Evolutionary conservation across 2,888 invertebrate species (phyloP).

Genomic region (Amphipyra tragopoginis): DNA sequence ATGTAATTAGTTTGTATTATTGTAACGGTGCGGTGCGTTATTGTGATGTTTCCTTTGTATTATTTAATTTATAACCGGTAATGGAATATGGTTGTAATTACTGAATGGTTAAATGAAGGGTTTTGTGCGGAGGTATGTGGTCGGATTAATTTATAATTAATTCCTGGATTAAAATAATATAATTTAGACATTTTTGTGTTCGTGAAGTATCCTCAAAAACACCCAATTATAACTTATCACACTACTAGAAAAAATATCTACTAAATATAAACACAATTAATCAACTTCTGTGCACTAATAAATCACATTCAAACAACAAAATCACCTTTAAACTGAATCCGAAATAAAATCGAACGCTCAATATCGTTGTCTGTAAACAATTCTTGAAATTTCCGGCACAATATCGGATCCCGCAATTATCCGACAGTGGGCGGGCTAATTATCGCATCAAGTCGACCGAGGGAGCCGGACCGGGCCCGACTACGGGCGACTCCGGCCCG

Average conservation of each 20-base stretch:
- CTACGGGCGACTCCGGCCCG: constrained; percentile 23
- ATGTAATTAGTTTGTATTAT: constrained; percentile 59
- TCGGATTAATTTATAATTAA: constrained; percentile 20
- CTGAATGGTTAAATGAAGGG: constrained; percentile 34
- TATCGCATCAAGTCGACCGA: constrained; percentile 70
- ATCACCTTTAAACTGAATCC: constrained; percentile 12
- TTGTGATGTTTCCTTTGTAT: constrained; percentile 38
- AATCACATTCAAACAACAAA: constrained; percentile 3
- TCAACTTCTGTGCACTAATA: neutral
- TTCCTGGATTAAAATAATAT: constrained; percentile 1
- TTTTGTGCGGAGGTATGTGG: constrained; percentile 8
- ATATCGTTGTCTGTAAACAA: constrained; percentile 56
- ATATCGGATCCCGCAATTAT: constrained; percentile 72
- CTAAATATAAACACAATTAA: too few species aligned
- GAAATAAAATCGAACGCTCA: constrained; percentile 45
- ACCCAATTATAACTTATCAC: too few species aligned
- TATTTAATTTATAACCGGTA: constrained; percentile 46
- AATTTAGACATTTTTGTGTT: neutral
- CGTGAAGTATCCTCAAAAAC: too few species aligned
- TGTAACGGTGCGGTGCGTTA: constrained; percentile 46
- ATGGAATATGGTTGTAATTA: constrained; percentile 48
- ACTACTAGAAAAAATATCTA: too few species aligned
- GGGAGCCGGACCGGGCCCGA: constrained; percentile 29
- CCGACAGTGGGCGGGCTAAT: constrained; percentile 71
- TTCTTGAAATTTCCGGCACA: constrained; percentile 60